Evolutionary conservation across 2,113 vertebrate genomes (phyloP).

Genomic region (Otis tarda): DNA sequence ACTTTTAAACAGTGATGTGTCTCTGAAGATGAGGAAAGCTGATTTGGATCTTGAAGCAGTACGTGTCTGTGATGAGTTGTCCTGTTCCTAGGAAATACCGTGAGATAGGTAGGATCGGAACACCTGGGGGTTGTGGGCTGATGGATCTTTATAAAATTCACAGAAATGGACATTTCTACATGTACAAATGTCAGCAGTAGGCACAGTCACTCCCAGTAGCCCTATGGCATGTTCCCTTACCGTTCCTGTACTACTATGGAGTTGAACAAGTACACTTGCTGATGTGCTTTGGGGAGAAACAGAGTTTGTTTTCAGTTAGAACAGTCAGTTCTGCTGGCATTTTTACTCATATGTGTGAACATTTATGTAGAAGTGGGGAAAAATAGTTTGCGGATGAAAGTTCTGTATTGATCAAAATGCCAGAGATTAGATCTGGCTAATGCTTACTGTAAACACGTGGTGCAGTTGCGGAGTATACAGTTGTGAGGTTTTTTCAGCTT

Average conservation of each 20-base stretch:
- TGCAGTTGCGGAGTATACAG: background rate
- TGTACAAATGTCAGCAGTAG: background rate
- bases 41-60: background rate
- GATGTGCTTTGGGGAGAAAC: background rate
- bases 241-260: fast-evolving
- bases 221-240: no score
- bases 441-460: background rate
- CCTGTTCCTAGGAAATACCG: background rate
- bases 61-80: fast-evolving
- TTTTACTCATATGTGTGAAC: background rate
- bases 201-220: no score
- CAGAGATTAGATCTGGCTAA: background rate
- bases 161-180: background rate
- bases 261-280: background rate
- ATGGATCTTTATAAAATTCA: background rate
- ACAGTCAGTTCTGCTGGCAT: background rate
- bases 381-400: background rate
- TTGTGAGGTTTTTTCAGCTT: background rate
- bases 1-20: background rate
- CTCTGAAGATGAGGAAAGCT: background rate
- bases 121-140: background rate
- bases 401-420: background rate
- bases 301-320: background rate
- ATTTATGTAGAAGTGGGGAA: background rate
- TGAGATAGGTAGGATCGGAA: background rate